Conservation (phyloP, 2,888 invertebrate species). For the Hedychridium roseum region DNA sequence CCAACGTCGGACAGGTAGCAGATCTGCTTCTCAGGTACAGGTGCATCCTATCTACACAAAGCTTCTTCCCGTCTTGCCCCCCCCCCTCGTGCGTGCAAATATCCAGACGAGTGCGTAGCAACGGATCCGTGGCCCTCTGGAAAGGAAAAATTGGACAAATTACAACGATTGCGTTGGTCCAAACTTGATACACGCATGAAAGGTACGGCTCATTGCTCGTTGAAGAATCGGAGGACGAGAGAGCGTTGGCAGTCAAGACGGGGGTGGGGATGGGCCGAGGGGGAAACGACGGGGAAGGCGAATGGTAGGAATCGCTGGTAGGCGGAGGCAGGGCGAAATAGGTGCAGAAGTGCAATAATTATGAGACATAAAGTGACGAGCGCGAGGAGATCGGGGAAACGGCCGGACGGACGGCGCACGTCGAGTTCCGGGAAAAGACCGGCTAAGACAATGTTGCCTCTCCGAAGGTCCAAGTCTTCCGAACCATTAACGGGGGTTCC, state of each 20-base stretch:
- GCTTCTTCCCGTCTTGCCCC: neutral
- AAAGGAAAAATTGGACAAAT: no score
- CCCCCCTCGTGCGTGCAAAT: neutral
- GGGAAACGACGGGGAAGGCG: conserved; percentile 14
- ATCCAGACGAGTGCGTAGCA: no score
- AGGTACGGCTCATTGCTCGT: no score
- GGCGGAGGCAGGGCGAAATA: conserved; percentile 39
- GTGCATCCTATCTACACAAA: conserved; percentile 18
- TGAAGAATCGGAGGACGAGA: no score
- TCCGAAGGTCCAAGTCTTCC: conserved; percentile 45
- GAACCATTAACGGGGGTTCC: conserved; percentile 41
- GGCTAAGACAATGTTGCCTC: conserved; percentile 47
- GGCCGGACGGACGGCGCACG: conserved; percentile 25
- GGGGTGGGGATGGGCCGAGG: neutral
- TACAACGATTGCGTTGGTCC: no score
- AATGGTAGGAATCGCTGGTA: conserved; percentile 18
- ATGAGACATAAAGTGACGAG: conserved; percentile 62
- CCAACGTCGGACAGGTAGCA: conserved; percentile 2
- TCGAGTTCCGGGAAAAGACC: conserved; percentile 39
- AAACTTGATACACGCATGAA: no score
- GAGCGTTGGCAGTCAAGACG: neutral
- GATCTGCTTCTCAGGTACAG: conserved; percentile 11
- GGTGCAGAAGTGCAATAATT: conserved; percentile 57
- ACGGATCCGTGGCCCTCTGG: no score
- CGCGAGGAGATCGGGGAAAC: conserved; percentile 43